Evolutionary conservation across 53 echinoderm and acorn worm species (phyloP).

Genomic region (Temnopleurus reevesii): DNA sequence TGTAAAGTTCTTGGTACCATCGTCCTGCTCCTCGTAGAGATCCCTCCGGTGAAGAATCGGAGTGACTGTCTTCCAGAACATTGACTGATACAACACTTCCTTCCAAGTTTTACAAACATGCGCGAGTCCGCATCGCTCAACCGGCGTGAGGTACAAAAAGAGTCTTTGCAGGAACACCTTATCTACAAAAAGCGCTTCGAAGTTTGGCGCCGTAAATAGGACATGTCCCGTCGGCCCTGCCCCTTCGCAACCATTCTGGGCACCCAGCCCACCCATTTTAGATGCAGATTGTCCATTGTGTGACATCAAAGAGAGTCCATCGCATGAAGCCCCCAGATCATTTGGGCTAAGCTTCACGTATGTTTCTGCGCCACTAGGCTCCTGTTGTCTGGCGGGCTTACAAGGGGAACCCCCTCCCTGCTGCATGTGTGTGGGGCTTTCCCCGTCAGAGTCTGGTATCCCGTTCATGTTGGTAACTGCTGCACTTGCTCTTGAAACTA

Average conservation of each 20-base stretch:
- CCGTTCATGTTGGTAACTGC: slow-evolving; percentile 35
- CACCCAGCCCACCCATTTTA: neutral
- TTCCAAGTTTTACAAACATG: slow-evolving; percentile 96
- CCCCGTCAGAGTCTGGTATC: slow-evolving; percentile 35
- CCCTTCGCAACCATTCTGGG: slow-evolving; percentile 42
- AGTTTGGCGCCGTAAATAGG: slow-evolving; percentile 38
- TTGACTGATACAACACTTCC: slow-evolving; percentile 79
- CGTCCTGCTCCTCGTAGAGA: slow-evolving; percentile 86
- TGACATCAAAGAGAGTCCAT: slow-evolving; percentile 7
- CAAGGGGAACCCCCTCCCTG: slow-evolving; percentile 66
- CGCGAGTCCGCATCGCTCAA: slow-evolving; percentile 89
- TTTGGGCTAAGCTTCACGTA: slow-evolving; percentile 49
- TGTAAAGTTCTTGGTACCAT: slow-evolving; percentile 88
- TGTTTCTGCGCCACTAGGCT: neutral
- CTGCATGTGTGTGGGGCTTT: slow-evolving; percentile 50
- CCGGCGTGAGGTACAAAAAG: slow-evolving; percentile 84
- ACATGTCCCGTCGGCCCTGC: slow-evolving; percentile 33
- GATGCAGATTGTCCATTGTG: slow-evolving; percentile 51
- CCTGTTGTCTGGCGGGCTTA: slow-evolving; percentile 67
- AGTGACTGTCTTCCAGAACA: slow-evolving; percentile 83
- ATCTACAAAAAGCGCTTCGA: slow-evolving; percentile 73
- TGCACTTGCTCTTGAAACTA: slow-evolving; percentile 22
- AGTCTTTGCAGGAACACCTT: slow-evolving; percentile 77
- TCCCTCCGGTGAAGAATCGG: slow-evolving; percentile 96
- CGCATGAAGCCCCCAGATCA: slow-evolving; percentile 32